Evolutionary conservation across 2,797 vertebrate genomes (phyloP), one percentile per base, ranked within the genome.

Genomic region (Nannoperca australis): DNA sequence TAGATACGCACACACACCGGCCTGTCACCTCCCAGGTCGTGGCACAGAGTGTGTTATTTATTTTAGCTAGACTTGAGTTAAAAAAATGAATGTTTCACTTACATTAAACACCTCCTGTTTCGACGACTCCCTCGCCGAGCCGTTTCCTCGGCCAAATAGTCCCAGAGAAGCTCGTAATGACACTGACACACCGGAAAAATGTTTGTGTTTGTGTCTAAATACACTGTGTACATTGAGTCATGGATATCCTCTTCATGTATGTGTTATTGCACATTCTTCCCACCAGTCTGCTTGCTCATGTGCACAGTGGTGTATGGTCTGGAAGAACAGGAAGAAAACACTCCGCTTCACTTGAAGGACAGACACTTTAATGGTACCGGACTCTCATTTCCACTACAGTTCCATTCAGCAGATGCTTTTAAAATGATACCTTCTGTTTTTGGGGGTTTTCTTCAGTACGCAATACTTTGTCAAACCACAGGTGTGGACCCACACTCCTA

Each of bases 61-160:
- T 93, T 93, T 94, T 89, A 87, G 87, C 85, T 50, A 30, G 82
- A 75, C 89, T 88, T 88, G 89, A 94, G 93, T 94, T 95, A 94
- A 95, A 95, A 94, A 95, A 95, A 89, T 86, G 93, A 94, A 93
- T 92, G 85, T 94, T 94, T 94, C 89, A 90, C 90, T 93, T 84
- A 91, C 89, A 94, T 95, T 92, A 95, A 94, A 91, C 91, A 84
- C 92, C 95, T 95, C 93, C 94, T 96, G 95, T 95, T 95, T 94
- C 93, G 90, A 93, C 83, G 84, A 91, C 83, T 92, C 86, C 70
- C 81, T 92, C 76, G 12, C 82, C 22, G 85, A 89, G 73, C 84
- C 44, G 54, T 85, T 84, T 75, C 68, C 84, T 83, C 55, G 17
- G 65, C 77, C 84, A 83, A 89, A 88, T 36, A 80, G 78, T 89